phyloP scores from a whole-genome alignment of 35 echinoderm and acorn worm genomes.

The Ophiothrix spiculata region DNA sequence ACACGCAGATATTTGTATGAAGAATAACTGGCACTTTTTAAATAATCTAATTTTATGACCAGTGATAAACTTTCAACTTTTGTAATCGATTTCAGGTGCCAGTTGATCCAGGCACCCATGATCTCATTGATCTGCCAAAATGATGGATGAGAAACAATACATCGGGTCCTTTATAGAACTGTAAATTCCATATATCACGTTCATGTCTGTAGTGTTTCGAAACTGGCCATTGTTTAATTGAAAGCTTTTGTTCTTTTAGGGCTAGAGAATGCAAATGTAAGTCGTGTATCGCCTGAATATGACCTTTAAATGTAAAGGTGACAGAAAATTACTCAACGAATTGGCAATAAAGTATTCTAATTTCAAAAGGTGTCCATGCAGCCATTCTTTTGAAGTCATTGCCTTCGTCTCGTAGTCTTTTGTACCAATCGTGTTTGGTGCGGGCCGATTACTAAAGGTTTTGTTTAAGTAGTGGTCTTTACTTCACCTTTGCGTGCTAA shows the following conservation, averaged over 20 bases:
- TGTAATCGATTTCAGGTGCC: not conserved
- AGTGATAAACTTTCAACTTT: not conserved
- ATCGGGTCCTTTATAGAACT: not conserved
- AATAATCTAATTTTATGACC: not conserved
- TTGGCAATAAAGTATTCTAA: not conserved
- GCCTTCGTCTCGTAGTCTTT: not conserved
- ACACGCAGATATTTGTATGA: too few relatives aligned
- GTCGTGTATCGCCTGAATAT: not conserved
- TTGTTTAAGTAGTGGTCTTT: not conserved
- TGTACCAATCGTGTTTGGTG: not conserved
- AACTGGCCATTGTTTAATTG: not conserved
- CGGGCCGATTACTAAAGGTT: too few relatives aligned
- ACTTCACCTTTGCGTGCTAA: not conserved
- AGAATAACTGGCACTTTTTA: not conserved
- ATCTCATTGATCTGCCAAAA: not conserved
- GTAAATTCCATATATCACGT: not conserved
- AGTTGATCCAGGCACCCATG: not conserved
- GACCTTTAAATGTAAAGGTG: not conserved
- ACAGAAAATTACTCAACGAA: not conserved
- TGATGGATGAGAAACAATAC: not conserved
- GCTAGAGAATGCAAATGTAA: not conserved
- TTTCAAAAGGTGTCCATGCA: not conserved
- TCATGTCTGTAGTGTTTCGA: not conserved
- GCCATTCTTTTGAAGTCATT: not conserved
- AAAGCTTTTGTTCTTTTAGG: not conserved